Base-by-base conservation (phyloP, 2,113 vertebrate genomes). In the Barnardius zonarius region DNA sequence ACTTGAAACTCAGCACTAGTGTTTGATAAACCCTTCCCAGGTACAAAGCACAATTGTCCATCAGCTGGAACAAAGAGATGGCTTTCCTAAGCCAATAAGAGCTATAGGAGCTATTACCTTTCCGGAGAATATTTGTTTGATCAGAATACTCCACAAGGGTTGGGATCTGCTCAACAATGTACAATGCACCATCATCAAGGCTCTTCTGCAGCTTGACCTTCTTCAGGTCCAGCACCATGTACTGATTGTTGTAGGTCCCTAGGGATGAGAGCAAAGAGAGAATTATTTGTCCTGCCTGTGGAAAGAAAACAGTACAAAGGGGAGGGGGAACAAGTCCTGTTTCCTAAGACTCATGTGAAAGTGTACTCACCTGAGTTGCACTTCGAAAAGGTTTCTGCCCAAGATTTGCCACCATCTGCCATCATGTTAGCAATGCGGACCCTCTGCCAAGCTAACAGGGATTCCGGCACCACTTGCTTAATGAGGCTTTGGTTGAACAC, bases 211-310 rank as follows among this genome's bases (percentile, higher is more conserved):
- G 97, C 73, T 96, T 97, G 20, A 99, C 98, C 86, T 98, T 98
- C 96, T 98, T 99, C 92, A 98, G 92, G 96, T 99, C 99, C 97
- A 99, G 62, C 62, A 99, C 96, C 99, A 99, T 99, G 97, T 99
- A 99, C 88, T 99, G 99, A 88, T 99, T 99, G 96, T 99, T 99
- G 92, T 99, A 99, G 10, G 99, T 99, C 4, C 99, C 99, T 99
- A 44, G 69, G 43, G 63, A 43, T 7, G 35, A 84, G 9, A 73
- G 83, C 35, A 86, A 84, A 73, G 43, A 52, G 18, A 43, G 27
- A 25, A 49, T 68, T 85, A 79, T 9, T 37, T 4, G n/a, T 37
- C 28, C 46, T 83, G 54, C 35, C 33, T 16, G 55, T 31, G 12
- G 33, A 92, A 87, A 31, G 12, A 82, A 76, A 72, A 11, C 4